Conservation (phyloP, 2,888 invertebrate species). For the Brachypalpus laphriformis region DNA sequence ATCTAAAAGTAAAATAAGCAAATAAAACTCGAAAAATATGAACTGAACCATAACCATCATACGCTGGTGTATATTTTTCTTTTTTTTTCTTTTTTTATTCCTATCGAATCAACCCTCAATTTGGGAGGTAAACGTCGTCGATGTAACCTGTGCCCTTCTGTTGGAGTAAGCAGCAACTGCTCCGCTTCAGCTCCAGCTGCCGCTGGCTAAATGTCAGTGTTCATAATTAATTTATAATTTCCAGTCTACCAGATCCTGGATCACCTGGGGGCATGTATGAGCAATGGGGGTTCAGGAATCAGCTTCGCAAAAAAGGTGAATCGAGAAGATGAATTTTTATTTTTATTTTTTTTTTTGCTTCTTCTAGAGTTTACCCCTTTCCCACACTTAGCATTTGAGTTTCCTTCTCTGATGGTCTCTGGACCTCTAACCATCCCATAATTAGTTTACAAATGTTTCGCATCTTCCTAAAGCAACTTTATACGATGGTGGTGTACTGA, state of each 20-base stretch:
- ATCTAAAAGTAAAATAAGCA: slow-evolving; percentile 6
- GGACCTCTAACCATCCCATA: slow-evolving; percentile 43
- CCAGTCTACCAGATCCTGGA: slow-evolving; percentile 69
- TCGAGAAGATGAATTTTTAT: background rate
- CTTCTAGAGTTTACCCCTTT: background rate
- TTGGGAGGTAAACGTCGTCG: slow-evolving; percentile 25
- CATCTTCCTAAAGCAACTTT: slow-evolving; percentile 36
- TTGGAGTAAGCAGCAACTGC: background rate
- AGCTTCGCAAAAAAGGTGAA: slow-evolving; percentile 45
- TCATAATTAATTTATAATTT: slow-evolving; percentile 74
- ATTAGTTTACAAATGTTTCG: slow-evolving; percentile 73
- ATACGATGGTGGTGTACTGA: background rate
- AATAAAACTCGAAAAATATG: slow-evolving; percentile 27
- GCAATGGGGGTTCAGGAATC: slow-evolving; percentile 7
- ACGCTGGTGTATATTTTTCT: background rate
- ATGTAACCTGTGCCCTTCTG: slow-evolving; percentile 40
- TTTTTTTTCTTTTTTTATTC: background rate
- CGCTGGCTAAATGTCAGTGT: slow-evolving; percentile 70
- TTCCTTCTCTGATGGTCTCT: slow-evolving; percentile 11
- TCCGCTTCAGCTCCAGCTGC: slow-evolving; percentile 44
- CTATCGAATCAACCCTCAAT: background rate
- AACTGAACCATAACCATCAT: slow-evolving; percentile 27
- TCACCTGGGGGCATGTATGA: slow-evolving; percentile 59
- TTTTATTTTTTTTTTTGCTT: slow-evolving; percentile 1
- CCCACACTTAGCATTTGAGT: slow-evolving; percentile 19